Evolutionary conservation across 2,888 invertebrate genomes (phyloP).

Genomic region (Trichopria drosophilae): DNA sequence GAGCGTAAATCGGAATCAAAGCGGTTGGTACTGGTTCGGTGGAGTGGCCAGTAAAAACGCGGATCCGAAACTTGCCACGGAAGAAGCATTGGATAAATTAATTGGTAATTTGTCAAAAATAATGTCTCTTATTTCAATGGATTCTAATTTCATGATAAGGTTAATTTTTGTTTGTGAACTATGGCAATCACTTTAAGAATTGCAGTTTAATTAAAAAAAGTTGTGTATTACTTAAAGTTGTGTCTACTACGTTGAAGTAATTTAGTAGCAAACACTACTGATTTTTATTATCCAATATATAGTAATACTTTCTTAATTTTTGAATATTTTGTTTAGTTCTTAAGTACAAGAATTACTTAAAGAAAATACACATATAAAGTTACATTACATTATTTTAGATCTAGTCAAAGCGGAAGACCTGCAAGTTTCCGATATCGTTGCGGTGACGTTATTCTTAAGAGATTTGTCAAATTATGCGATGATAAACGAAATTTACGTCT

Average conservation of each 20-base stretch:
- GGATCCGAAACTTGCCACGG: constrained; percentile 69
- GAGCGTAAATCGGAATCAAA: constrained; percentile 68
- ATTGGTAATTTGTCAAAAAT: constrained; percentile 62
- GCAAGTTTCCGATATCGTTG: constrained; percentile 68
- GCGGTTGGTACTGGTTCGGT: constrained; percentile 85
- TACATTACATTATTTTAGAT: constrained; percentile 43
- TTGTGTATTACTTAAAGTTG: too few species aligned
- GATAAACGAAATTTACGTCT: constrained; percentile 77
- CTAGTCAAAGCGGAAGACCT: constrained; percentile 53
- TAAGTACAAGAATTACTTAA: too few species aligned
- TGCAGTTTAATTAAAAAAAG: constrained; percentile 4
- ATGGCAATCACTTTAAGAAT: neutral
- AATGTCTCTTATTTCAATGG: constrained; percentile 35
- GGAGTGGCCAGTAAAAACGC: constrained; percentile 74
- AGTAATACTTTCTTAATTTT: too few species aligned
- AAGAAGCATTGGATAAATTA: constrained; percentile 74
- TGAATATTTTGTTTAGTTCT: too few species aligned
- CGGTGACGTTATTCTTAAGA: constrained; percentile 81
- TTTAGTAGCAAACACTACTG: too few species aligned
- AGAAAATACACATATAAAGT: too few species aligned
- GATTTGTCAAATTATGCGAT: constrained; percentile 79
- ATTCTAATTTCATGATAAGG: constrained; percentile 16
- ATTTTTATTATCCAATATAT: too few species aligned
- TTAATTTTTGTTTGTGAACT: neutral
- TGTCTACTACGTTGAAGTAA: too few species aligned